Evolutionary conservation across 2,113 vertebrate species (phyloP).

Genomic region (Phodopus roborovskii): DNA sequence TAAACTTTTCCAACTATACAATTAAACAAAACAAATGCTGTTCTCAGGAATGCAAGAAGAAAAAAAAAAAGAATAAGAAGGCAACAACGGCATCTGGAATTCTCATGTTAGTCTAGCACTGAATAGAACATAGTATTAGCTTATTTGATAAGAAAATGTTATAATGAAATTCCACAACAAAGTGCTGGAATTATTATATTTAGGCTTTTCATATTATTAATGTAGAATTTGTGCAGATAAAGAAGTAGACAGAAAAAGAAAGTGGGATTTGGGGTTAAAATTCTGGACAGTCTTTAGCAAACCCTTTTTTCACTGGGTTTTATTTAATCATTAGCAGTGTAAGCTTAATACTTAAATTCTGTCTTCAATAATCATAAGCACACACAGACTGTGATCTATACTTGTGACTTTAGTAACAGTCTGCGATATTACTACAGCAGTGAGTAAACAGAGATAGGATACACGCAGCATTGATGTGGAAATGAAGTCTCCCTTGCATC

Average conservation of each 20-base stretch:
- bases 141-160: neutral
- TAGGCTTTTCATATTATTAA: neutral
- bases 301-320: neutral
- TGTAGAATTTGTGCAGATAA: neutral
- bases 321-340: neutral
- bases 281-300: neutral
- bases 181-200: neutral
- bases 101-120: neutral
- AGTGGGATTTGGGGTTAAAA: neutral
- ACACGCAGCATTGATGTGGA: neutral
- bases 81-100: neutral
- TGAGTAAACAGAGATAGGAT: neutral
- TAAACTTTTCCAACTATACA: neutral
- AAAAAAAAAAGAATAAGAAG: neutral
- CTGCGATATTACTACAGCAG: no score
- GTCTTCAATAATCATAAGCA: neutral
- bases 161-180: neutral
- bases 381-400: neutral
- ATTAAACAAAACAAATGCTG: neutral
- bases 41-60: neutral
- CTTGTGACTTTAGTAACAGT: neutral
- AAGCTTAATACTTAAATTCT: conserved; percentile 15
- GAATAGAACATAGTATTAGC: neutral
- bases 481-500: neutral
- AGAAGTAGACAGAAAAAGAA: neutral